phyloP scores from a whole-genome alignment of 2,113 vertebrate genomes.

The Ptyas mucosa region DNA sequence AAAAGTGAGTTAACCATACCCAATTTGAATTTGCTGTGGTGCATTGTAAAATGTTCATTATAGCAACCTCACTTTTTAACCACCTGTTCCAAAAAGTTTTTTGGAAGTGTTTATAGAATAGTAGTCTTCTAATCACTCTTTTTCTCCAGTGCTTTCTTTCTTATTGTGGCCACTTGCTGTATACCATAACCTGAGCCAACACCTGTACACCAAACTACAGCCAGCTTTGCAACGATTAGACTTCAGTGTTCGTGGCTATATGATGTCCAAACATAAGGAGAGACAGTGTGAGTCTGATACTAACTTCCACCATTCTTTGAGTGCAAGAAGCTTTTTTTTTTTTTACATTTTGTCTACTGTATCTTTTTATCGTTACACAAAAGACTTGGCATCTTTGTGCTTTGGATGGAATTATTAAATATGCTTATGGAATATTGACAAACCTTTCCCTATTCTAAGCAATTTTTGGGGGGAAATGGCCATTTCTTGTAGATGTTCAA shows the following conservation, averaged over 20 bases:
- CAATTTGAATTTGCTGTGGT: neutral
- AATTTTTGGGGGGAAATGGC: neutral
- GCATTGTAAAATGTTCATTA: neutral
- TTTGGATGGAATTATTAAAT: neutral
- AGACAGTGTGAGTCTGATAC: constrained; percentile 80
- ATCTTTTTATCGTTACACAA: neutral
- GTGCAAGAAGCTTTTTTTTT: rapidly evolving
- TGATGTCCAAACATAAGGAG: constrained; percentile 86
- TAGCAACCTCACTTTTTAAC: neutral
- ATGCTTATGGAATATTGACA: neutral
- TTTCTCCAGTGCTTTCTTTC: constrained; percentile 74
- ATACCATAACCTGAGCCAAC: constrained; percentile 82
- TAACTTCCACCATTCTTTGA: rapidly evolving
- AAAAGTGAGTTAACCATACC: neutral
- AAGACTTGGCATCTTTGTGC: neutral
- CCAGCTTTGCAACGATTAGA: constrained; percentile 89
- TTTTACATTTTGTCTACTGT: rapidly evolving
- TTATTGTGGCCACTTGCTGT: constrained; percentile 85
- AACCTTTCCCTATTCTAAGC: neutral
- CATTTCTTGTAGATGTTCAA: neutral
- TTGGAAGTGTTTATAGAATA: neutral
- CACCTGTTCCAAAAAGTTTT: neutral
- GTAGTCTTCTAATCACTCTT: neutral
- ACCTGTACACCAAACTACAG: constrained; percentile 77
- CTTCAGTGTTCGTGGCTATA: constrained; percentile 86